These are phyloP conservation scores for Acanthopagrus latus DNA, from an alignment of 2,797 vertebrate genomes.

Conservation along the genomic window DNA sequence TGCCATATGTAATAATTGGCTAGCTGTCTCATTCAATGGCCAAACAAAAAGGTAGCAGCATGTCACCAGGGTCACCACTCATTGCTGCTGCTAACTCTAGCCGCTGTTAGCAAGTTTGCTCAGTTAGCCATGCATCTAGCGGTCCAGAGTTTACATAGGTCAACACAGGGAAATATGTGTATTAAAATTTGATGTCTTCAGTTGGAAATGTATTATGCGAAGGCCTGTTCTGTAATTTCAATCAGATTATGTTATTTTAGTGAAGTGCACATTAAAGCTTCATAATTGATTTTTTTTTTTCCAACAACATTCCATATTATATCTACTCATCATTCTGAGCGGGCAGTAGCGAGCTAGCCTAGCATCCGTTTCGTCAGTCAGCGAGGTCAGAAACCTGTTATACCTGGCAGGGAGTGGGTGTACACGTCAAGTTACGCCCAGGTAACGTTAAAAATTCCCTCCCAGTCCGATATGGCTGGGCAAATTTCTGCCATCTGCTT, in stretches of 20 bases:
- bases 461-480: not conserved
- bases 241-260: not conserved
- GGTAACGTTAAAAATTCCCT: not conserved
- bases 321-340: not conserved
- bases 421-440: not conserved
- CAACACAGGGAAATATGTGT: not conserved
- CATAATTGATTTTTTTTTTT: too few species aligned
- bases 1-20: too few species aligned
- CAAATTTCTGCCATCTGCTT: not conserved
- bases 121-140: too few species aligned
- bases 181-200: not conserved
- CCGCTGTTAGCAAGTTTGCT: too few species aligned
- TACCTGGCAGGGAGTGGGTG: not conserved
- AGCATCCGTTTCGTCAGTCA: not conserved
- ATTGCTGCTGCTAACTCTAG: too few species aligned
- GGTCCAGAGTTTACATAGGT: not conserved
- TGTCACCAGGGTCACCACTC: too few species aligned
- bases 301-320: not conserved
- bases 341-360: not conserved
- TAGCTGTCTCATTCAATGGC: too few species aligned
- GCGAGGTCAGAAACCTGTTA: not conserved
- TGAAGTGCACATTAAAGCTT: not conserved
- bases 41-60: too few species aligned
- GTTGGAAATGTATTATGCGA: not conserved
- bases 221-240: not conserved